These are phyloP conservation scores for Sitobion miscanthi DNA, from an alignment of 1,140 invertebrate species.

Conservation along the genomic window DNA sequence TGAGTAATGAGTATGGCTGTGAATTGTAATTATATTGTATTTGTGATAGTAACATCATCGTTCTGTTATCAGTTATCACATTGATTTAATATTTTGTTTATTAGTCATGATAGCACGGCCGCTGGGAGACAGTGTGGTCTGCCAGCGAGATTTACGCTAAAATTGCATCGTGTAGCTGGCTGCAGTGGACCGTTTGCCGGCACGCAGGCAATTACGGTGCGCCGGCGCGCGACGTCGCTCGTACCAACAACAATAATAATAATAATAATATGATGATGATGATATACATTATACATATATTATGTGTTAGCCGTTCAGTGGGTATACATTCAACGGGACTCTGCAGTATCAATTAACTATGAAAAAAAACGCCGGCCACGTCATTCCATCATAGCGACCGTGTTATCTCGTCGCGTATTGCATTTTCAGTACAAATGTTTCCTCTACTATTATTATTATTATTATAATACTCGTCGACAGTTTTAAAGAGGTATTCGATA, in stretches of 20 bases:
- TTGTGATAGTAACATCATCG: too few species aligned
- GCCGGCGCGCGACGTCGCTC: not conserved
- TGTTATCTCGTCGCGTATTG: conserved; percentile 29
- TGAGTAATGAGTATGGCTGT: too few species aligned
- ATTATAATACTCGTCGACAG: not conserved
- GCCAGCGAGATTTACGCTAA: not conserved
- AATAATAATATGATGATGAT: not conserved
- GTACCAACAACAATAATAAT: not conserved
- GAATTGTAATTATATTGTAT: too few species aligned
- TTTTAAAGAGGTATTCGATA: not conserved
- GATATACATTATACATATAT: not conserved
- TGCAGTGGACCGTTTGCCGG: not conserved
- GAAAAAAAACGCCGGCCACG: conserved; percentile 52
- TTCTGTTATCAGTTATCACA: not conserved
- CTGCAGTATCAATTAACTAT: not conserved
- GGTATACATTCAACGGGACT: not conserved
- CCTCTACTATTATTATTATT: not conserved
- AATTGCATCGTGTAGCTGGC: not conserved
- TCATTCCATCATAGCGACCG: conserved; percentile 9
- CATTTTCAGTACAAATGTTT: not conserved
- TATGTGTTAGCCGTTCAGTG: conserved; percentile 10
- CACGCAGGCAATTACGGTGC: not conserved
- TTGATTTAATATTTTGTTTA: not conserved
- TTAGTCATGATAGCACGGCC: too few species aligned
- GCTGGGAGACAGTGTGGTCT: not conserved